phyloP scores from a whole-genome alignment of 2,113 vertebrate species.

The Steatornis caripensis region DNA sequence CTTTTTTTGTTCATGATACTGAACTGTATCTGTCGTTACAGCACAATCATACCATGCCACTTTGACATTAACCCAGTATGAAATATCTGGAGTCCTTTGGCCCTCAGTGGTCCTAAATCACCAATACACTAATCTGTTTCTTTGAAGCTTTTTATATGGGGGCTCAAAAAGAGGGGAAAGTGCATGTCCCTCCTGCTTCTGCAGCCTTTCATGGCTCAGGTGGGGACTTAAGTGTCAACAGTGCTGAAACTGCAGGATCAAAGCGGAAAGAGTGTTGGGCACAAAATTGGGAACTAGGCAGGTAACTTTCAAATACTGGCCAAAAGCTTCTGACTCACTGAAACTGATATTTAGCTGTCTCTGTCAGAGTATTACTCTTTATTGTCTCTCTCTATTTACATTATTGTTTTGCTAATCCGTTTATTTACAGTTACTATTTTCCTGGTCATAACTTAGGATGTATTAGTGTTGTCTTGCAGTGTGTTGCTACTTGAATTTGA shows the following conservation, averaged over 20 bases:
- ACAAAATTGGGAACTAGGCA: neutral
- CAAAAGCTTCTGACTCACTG: neutral
- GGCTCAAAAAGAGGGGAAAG: neutral
- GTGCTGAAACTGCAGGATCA: neutral
- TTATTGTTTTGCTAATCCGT: neutral
- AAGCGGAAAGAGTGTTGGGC: neutral
- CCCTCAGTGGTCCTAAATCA: neutral
- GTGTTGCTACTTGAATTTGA: neutral
- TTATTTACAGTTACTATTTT: neutral
- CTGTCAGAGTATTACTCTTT: neutral
- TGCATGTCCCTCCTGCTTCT: neutral
- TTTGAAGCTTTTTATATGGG: neutral
- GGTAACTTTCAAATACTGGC: neutral
- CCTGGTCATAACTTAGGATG: neutral
- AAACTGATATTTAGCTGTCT: neutral
- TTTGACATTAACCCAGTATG: neutral
- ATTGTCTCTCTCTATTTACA: neutral
- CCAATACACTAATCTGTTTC: neutral
- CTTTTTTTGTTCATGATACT: neutral
- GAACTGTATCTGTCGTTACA: neutral
- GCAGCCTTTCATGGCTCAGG: neutral
- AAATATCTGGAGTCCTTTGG: neutral
- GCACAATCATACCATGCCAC: neutral
- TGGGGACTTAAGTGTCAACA: neutral
- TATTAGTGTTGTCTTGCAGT: neutral